Base-by-base conservation (phyloP, 2,797 vertebrate genomes). In the Varecia variegata region DNA sequence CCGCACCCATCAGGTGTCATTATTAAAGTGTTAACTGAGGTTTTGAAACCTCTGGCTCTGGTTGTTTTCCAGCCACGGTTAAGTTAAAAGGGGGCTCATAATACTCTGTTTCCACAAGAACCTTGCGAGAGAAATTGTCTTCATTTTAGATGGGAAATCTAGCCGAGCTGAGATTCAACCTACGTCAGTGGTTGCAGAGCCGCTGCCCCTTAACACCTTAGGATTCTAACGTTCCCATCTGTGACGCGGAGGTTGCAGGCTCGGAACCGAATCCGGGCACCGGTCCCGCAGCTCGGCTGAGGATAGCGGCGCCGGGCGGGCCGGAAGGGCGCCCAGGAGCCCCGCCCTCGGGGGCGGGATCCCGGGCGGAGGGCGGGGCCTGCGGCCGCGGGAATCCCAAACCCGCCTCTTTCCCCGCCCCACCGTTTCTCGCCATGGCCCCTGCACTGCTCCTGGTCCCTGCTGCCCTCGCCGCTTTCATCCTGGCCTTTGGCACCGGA, bases 401-500 rank as follows among this genome's bases (percentile, higher is more conserved):
- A 47, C 91, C 97, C 86, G 85, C 95, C 90, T 74, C 10, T 52
- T 18, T 76, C 47, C 79, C 62, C 71, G 27, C 88, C 82, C 84
- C 79, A 58, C 60, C 1, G 25, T 2, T 58, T n/a, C 94, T 89
- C 35, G 96, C 97, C 81, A 97, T 98, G 97, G 97, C 97, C 65
- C 82, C 96, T 2, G 96, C 98, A 32, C 96, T 98, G 35, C 95
- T 97, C 45, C 97, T 99, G n/a, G 97, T 98, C 60, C 50, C 98
- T 9, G 92, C 96, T 3, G 98, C 99, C 7, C 94, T 99, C 40
- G 80, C 99, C 0, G 99, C 99, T 96, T 98, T 99, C 95, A 94
- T 99, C 1, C 99, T 99, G 84, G 99, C 99, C 23, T 99, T 99
- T 95, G 98, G 99, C 50, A 99, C 99, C 13, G 98, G 98, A 2